Evolutionary conservation across 2,113 vertebrate species (phyloP).

Genomic region (Pterocles burchelli): DNA sequence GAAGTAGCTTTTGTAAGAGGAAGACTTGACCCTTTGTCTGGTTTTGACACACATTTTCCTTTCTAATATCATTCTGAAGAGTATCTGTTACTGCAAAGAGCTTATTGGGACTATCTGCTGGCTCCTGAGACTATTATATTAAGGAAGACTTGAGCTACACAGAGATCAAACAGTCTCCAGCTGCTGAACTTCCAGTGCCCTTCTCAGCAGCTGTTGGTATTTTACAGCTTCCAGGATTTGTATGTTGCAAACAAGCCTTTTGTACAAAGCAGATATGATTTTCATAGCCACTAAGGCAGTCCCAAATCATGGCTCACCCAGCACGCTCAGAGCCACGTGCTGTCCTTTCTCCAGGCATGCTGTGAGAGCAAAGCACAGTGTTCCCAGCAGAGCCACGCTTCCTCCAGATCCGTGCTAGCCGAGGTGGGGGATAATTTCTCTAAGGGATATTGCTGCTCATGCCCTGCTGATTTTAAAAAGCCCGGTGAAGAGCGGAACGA

Average conservation of each 20-base stretch:
- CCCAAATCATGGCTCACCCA: not conserved
- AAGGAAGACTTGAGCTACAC: constrained; percentile 32
- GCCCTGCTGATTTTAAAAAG: not conserved
- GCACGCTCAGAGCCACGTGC: fast-evolving
- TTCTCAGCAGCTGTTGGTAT: constrained; percentile 40
- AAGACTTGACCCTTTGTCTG: constrained; percentile 16
- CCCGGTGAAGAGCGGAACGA: not conserved
- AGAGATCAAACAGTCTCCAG: constrained; percentile 54
- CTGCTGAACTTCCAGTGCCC: constrained; percentile 49
- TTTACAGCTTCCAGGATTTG: constrained; percentile 35
- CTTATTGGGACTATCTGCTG: constrained; percentile 43
- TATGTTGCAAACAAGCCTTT: constrained; percentile 14
- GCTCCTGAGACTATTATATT: constrained; percentile 18
- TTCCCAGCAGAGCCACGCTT: not conserved
- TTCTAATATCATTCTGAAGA: constrained; percentile 10
- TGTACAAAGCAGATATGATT: constrained; percentile 13
- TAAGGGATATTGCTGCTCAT: not conserved
- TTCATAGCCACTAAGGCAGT: not conserved
- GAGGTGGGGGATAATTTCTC: not conserved
- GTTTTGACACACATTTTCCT: constrained; percentile 17
- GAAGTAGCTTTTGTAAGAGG: constrained; percentile 9
- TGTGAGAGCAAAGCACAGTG: not conserved
- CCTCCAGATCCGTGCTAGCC: not conserved
- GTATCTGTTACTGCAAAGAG: constrained; percentile 13
- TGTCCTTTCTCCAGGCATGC: fast-evolving